These are phyloP conservation scores for Sarcophaga bullata DNA, from an alignment of 1,140 invertebrate genomes.

Conservation along the genomic window DNA sequence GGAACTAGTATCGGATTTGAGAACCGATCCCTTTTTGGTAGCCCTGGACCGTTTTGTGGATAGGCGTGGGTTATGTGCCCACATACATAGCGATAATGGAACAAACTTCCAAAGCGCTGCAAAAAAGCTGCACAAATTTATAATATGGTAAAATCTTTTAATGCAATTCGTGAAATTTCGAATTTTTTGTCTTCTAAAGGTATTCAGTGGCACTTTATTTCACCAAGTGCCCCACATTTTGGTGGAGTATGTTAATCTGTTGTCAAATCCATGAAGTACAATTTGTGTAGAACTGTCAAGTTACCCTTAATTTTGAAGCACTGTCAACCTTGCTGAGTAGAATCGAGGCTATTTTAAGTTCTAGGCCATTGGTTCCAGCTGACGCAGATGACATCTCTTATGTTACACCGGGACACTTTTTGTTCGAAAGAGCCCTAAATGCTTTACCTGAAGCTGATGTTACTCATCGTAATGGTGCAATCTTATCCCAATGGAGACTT, in stretches of 20 bases:
- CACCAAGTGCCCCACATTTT: conserved; percentile 51
- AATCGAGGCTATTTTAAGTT: conserved; percentile 53
- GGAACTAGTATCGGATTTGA: background rate
- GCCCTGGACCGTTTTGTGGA: background rate
- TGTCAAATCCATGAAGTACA: conserved; percentile 44
- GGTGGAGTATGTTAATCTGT: conserved; percentile 50
- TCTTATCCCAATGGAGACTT: conserved; percentile 3
- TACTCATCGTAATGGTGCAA: background rate
- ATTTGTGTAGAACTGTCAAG: conserved; percentile 44
- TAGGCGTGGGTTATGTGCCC: background rate
- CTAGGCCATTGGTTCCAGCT: conserved; percentile 46
- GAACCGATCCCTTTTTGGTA: background rate
- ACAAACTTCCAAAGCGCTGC: background rate
- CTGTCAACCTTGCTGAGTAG: conserved; percentile 46
- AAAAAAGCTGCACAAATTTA: background rate
- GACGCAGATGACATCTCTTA: conserved; percentile 49
- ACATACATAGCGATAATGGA: conserved; percentile 2
- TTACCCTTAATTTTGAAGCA: conserved; percentile 48
- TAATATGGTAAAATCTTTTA: background rate
- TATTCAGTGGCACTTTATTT: no score
- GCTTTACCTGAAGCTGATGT: conserved; percentile 46
- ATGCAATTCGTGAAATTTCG: background rate
- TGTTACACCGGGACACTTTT: conserved; percentile 59
- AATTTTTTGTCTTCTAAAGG: conserved; percentile 45
- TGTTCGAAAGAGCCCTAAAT: conserved; percentile 54